These are phyloP conservation scores for Phalangium opilio DNA, from an alignment of 2,888 invertebrate species.

Conservation along the genomic window DNA sequence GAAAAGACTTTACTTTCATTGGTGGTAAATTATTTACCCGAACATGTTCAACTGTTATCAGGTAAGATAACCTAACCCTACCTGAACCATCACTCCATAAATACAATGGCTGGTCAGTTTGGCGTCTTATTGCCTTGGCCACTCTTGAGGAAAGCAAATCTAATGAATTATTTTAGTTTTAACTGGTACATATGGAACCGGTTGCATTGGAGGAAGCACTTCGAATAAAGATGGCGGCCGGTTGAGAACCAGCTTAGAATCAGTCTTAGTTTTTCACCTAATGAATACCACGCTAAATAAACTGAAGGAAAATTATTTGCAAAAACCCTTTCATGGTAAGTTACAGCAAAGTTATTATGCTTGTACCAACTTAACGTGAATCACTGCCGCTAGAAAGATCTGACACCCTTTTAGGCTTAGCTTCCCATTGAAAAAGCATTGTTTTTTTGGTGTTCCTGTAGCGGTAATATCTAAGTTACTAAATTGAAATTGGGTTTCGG, in stretches of 20 bases:
- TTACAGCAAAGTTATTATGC: too few relatives aligned
- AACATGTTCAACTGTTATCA: slow-evolving; percentile 34
- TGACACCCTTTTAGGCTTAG: too few relatives aligned
- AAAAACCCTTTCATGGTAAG: slow-evolving; percentile 31
- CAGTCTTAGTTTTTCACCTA: slow-evolving; percentile 35
- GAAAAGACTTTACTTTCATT: slow-evolving; percentile 32
- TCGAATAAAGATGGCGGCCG: background rate
- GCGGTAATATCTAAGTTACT: too few relatives aligned
- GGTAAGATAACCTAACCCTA: slow-evolving; percentile 21
- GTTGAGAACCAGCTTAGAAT: slow-evolving; percentile 26
- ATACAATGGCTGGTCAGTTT: too few relatives aligned
- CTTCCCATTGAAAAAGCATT: too few relatives aligned
- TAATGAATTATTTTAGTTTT: background rate
- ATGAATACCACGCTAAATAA: slow-evolving; percentile 32
- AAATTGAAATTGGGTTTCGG: too few relatives aligned
- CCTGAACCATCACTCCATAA: slow-evolving; percentile 4
- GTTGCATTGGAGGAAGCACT: slow-evolving; percentile 21
- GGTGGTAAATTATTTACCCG: slow-evolving; percentile 35
- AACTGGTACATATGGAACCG: slow-evolving; percentile 20
- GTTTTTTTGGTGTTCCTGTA: too few relatives aligned
- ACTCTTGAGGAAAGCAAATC: slow-evolving; percentile 8
- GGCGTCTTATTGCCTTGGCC: too few relatives aligned
- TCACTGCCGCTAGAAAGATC: too few relatives aligned
- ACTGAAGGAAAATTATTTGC: slow-evolving; percentile 36
- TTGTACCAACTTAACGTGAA: too few relatives aligned